Conservation (phyloP, 2,113 vertebrate species). For the Struthidea cinerea region DNA sequence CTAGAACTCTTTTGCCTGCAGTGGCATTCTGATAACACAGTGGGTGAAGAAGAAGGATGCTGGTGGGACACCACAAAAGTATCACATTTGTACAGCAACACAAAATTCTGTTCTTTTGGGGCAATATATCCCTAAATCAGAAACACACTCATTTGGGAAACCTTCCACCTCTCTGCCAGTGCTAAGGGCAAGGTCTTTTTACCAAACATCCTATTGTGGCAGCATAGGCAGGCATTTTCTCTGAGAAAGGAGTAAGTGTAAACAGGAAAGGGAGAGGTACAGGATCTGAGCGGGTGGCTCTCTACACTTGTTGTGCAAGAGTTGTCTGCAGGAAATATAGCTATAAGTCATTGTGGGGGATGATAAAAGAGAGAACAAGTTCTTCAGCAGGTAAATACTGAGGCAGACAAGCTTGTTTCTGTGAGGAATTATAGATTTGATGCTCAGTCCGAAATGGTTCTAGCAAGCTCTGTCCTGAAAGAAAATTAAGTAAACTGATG, state of each 20-base stretch:
- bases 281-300: not conserved
- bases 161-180: not conserved
- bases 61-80: not conserved
- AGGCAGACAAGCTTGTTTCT: not conserved
- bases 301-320: not conserved
- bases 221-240: not conserved
- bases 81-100: not conserved
- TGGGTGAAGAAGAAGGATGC: not conserved
- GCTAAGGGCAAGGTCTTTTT: not conserved
- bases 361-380: not conserved
- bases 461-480: not conserved
- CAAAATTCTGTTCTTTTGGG: not conserved
- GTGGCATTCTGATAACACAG: not conserved
- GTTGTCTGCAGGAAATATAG: constrained; percentile 14
- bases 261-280: constrained; percentile 42
- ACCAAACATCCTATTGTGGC: not conserved
- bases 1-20: not conserved
- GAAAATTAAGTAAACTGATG: not conserved
- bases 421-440: not conserved
- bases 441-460: not conserved
- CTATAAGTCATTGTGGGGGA: not conserved
- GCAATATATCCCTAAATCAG: not conserved
- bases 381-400: not conserved
- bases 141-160: not conserved
- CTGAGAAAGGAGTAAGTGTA: not conserved